Percentiles rank a stretch among this genome's conserved stretches.
Evolutionary conservation across 2,797 vertebrate species (phyloP).

Genomic region (Diplodus sargus): DNA sequence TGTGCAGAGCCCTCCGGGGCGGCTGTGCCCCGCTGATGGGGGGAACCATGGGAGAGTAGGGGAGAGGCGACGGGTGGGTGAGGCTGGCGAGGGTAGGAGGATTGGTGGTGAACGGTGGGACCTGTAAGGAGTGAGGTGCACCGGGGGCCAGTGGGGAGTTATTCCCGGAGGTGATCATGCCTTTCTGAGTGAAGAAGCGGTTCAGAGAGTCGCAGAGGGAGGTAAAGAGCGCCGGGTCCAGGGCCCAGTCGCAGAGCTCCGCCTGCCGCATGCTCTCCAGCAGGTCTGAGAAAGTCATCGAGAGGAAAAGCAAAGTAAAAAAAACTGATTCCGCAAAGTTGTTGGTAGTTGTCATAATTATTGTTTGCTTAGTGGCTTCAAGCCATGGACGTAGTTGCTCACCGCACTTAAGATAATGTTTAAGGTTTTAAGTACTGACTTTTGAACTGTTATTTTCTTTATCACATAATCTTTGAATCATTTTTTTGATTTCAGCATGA

Average conservation of each 20-base stretch:
- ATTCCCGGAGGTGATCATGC: constrained; percentile 85
- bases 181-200: constrained; percentile 96
- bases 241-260: constrained; percentile 95
- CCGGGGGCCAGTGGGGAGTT: constrained; percentile 69
- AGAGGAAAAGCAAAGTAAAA: neutral
- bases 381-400: neutral
- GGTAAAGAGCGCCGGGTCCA: constrained; percentile 95
- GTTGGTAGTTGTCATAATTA: too few relatives aligned
- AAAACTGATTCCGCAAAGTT: too few relatives aligned
- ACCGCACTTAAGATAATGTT: too few relatives aligned
- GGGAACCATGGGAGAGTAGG: constrained; percentile 62
- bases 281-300: constrained; percentile 83
- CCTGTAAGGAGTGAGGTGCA: constrained; percentile 61
- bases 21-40: constrained; percentile 65
- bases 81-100: constrained; percentile 77
- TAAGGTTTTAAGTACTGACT: too few relatives aligned
- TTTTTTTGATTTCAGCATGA: too few relatives aligned
- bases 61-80: constrained; percentile 82
- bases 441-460: neutral
- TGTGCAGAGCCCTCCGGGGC: constrained; percentile 68
- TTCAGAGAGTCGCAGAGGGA: constrained; percentile 98
- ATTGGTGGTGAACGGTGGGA: constrained; percentile 48
- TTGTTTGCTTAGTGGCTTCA: neutral
- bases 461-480: neutral
- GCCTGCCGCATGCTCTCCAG: constrained; percentile 97